Conservation (phyloP, 2,888 invertebrate genomes). For the Epinotia ramella region DNA sequence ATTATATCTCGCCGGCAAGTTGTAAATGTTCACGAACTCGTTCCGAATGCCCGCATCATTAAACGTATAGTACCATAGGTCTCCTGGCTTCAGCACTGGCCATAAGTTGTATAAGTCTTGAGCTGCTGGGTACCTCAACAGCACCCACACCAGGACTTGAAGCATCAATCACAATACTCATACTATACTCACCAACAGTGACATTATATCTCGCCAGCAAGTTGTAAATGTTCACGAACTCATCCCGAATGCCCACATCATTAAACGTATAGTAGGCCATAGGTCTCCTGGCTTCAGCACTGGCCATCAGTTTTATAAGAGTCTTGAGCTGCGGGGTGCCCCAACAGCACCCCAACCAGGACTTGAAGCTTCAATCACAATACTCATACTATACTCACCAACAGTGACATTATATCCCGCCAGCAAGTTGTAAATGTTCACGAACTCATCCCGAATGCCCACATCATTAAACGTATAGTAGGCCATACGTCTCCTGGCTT, state of each 20-base stretch:
- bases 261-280: constrained; percentile 95
- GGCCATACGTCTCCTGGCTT: constrained; percentile 87
- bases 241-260: constrained; percentile 87
- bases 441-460: constrained; percentile 87
- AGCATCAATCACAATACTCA: too few species aligned
- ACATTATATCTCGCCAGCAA: constrained; percentile 84
- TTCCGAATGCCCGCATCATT: constrained; percentile 87
- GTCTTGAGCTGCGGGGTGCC: too few species aligned
- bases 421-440: constrained; percentile 86
- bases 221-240: constrained; percentile 86
- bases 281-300: constrained; percentile 85
- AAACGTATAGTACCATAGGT: constrained; percentile 94
- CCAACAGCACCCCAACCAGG: too few species aligned
- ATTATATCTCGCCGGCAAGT: constrained; percentile 82
- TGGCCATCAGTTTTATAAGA: too few species aligned
- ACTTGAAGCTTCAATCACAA: too few species aligned
- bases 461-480: constrained; percentile 94
- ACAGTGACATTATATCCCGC: constrained; percentile 85
- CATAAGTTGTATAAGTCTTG: too few species aligned
- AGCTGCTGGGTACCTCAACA: too few species aligned
- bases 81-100: constrained; percentile 82
- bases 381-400: too few species aligned
- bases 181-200: constrained; percentile 87
- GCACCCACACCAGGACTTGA: too few species aligned
- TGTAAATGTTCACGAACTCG: constrained; percentile 87